phyloP scores from a whole-genome alignment of 2,888 invertebrate species.

The Dolomedes plantarius region DNA sequence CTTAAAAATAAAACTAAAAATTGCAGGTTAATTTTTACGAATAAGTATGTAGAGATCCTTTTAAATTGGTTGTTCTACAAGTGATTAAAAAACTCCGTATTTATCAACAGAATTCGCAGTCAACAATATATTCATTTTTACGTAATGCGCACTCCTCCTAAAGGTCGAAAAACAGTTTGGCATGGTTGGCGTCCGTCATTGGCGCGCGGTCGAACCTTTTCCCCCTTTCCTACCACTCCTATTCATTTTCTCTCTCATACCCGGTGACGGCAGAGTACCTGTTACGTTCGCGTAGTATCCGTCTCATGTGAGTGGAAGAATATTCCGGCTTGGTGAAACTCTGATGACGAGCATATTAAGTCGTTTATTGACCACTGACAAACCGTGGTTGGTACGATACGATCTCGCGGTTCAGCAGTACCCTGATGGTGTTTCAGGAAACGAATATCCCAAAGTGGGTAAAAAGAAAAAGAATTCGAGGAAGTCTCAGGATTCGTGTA shows the following conservation, averaged over 20 bases:
- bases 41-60: too few relatives aligned
- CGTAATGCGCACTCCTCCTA: slow-evolving; percentile 10
- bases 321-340: background rate
- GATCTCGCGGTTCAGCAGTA: slow-evolving; percentile 5
- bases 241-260: background rate
- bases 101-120: background rate
- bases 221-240: background rate
- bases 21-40: too few relatives aligned
- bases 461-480: slow-evolving; percentile 38
- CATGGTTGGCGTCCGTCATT: slow-evolving; percentile 41
- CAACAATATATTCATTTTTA: slow-evolving; percentile 12
- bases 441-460: slow-evolving; percentile 37
- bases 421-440: slow-evolving; percentile 50
- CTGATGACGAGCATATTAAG: slow-evolving; percentile 70
- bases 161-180: slow-evolving; percentile 31
- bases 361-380: slow-evolving; percentile 64
- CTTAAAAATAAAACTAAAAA: too few relatives aligned
- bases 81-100: background rate
- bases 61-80: background rate
- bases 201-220: slow-evolving; percentile 14
- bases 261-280: background rate
- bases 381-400: slow-evolving; percentile 61
- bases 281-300: background rate
- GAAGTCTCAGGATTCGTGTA: slow-evolving; percentile 56
- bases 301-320: slow-evolving; percentile 5